Evolutionary conservation across 2,113 vertebrate species (phyloP).

Genomic region (Uropsilus gracilis): DNA sequence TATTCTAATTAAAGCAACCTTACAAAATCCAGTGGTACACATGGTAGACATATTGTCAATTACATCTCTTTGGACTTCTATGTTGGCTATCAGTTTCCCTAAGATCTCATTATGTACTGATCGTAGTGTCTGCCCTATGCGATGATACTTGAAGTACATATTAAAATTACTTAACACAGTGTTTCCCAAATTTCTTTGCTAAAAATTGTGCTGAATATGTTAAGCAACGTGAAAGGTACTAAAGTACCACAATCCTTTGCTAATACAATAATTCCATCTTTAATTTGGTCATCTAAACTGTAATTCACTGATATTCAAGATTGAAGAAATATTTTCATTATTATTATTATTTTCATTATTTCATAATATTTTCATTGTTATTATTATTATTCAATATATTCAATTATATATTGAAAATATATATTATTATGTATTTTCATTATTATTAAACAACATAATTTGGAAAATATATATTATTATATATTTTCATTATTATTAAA

Average conservation of each 20-base stretch:
- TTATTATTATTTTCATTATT: no score
- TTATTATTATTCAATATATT: no score
- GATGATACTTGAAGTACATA: neutral
- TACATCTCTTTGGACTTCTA: slow-evolving; percentile 29
- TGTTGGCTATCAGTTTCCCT: neutral
- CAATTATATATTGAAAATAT: no score
- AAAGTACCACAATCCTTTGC: neutral
- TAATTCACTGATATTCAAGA: slow-evolving; percentile 45
- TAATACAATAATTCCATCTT: neutral
- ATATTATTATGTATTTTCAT: no score
- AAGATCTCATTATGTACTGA: neutral
- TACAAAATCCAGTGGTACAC: neutral
- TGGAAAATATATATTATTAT: no score
- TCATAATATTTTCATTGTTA: no score
- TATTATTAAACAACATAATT: no score
- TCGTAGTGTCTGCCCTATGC: neutral
- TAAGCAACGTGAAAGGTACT: slow-evolving; percentile 39
- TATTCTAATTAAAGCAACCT: neutral
- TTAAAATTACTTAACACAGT: slow-evolving; percentile 27
- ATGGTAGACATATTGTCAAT: neutral
- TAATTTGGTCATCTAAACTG: slow-evolving; percentile 47
- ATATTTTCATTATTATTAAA: no score
- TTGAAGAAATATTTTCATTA: slow-evolving; percentile 54
- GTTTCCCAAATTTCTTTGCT: slow-evolving; percentile 22
- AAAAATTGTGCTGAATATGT: slow-evolving; percentile 12